A percentile compares a stretch with the other conserved stretches of the same genome.
Evolutionary conservation across 2,113 vertebrate species (phyloP).

Genomic region (Hemibagrus wyckioides): DNA sequence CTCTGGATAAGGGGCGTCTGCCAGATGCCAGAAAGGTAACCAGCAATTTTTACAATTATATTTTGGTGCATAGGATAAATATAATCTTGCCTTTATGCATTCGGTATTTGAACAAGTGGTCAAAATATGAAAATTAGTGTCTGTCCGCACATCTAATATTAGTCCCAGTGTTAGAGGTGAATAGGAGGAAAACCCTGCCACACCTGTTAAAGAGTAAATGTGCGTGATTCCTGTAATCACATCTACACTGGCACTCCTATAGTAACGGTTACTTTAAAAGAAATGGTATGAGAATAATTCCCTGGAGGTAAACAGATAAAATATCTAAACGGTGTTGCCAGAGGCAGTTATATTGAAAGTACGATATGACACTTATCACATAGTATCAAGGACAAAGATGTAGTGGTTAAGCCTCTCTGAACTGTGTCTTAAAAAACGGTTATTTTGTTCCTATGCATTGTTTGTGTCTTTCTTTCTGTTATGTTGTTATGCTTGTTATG

Average conservation of each 20-base stretch:
- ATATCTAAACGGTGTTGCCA: not conserved
- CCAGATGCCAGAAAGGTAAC: no score
- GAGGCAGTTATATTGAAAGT: not conserved
- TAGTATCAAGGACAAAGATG: not conserved
- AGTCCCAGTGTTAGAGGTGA: not conserved
- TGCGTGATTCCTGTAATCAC: slow-evolving; percentile 19
- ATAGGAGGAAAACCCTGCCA: slow-evolving; percentile 19
- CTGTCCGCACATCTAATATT: not conserved
- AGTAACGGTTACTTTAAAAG: slow-evolving; percentile 3
- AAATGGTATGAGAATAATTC: slow-evolving; percentile 7
- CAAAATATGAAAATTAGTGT: not conserved
- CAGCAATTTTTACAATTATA: not conserved
- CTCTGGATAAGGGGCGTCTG: no score
- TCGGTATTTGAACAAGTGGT: not conserved
- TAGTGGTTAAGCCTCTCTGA: not conserved
- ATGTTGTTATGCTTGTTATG: no score
- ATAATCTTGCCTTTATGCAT: not conserved
- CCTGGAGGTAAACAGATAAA: slow-evolving; percentile 7
- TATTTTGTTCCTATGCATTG: not conserved
- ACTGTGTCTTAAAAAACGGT: not conserved
- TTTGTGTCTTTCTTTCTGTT: not conserved
- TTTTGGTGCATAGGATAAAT: not conserved
- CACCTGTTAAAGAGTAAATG: slow-evolving; percentile 7
- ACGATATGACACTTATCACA: not conserved
- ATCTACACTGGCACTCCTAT: not conserved